These are phyloP conservation scores for Cryptoprocta ferox DNA, from an alignment of 2,797 vertebrate species.

Conservation along the genomic window DNA sequence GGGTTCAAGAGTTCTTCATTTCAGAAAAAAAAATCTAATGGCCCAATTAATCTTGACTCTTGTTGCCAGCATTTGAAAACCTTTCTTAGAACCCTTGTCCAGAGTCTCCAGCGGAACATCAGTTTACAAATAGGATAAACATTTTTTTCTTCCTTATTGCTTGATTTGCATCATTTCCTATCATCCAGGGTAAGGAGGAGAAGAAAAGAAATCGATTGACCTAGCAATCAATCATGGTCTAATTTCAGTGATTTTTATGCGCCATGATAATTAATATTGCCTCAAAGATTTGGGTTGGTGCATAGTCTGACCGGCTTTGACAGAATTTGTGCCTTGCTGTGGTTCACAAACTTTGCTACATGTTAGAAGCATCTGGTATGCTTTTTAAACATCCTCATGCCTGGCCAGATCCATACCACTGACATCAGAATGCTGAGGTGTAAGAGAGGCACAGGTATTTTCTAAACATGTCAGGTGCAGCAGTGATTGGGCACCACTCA, in stretches of 20 bases:
- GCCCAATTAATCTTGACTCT: background rate
- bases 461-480: background rate
- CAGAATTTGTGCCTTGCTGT: background rate
- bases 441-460: background rate
- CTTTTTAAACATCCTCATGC: background rate
- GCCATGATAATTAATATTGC: background rate
- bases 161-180: slow-evolving; percentile 53
- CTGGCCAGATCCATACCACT: background rate
- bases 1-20: background rate
- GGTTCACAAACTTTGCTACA: background rate
- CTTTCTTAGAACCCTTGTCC: background rate
- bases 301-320: background rate
- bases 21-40: background rate
- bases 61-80: background rate
- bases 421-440: background rate
- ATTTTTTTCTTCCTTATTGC: background rate
- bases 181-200: background rate
- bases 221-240: background rate
- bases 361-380: background rate
- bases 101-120: background rate
- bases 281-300: background rate
- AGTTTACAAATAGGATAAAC: background rate
- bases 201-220: background rate
- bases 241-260: slow-evolving; percentile 37
- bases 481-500: background rate